A percentile compares a stretch with the other conserved stretches of the same genome.
Evolutionary conservation across 23 tunicate genomes (phyloP).

Genomic region (Aplidium turbinatum): DNA sequence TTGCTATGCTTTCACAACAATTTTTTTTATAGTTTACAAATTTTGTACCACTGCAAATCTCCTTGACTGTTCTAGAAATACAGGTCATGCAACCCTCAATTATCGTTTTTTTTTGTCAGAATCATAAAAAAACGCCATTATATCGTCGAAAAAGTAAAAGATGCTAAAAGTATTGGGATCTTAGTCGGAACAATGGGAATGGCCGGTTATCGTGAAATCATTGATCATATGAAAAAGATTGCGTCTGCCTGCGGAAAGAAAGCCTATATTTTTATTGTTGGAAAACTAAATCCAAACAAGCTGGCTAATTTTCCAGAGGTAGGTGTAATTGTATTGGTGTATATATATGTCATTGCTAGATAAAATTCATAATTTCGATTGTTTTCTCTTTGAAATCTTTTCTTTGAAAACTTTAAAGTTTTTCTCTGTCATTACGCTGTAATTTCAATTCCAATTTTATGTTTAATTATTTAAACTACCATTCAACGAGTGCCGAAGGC

Average conservation of each 20-base stretch:
- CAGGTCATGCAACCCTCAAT: too few relatives aligned
- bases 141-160: conserved; percentile 78
- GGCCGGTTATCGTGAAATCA: conserved; percentile 62
- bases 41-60: neutral
- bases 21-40: neutral
- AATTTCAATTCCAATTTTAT: neutral
- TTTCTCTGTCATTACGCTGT: neutral
- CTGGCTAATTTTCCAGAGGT: conserved; percentile 94
- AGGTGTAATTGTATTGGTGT: neutral
- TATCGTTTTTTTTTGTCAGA: conserved; percentile 22
- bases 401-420: neutral
- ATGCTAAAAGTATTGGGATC: conserved; percentile 77
- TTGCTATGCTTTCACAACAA: neutral
- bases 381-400: neutral
- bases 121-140: conserved; percentile 55
- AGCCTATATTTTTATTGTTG: conserved; percentile 74
- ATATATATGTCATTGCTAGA: neutral
- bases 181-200: conserved; percentile 93
- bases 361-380: neutral
- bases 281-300: conserved; percentile 81
- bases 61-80: too few relatives aligned
- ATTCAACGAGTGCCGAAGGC: too few relatives aligned
- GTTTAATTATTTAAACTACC: too few relatives aligned
- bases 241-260: conserved; percentile 44
- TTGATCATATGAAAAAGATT: conserved; percentile 67